phyloP scores from a whole-genome alignment of 2,888 invertebrate species.

The Xylota sylvarum region DNA sequence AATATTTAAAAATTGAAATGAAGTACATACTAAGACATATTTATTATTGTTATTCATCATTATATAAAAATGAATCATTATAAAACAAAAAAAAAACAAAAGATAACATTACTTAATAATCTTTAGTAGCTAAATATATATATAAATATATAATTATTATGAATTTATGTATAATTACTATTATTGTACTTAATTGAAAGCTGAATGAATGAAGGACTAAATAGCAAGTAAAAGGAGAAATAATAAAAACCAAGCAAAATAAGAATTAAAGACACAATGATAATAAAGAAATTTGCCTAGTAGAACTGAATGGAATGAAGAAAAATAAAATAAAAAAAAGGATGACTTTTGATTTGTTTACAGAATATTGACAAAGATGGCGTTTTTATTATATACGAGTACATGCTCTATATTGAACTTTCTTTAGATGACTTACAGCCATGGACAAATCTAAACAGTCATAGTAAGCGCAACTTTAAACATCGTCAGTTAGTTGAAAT shows the following conservation, averaged over 20 bases:
- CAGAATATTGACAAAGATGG: constrained; percentile 27
- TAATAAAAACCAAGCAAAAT: constrained; percentile 47
- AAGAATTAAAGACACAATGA: constrained; percentile 63
- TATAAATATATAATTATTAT: constrained; percentile 52
- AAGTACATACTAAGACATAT: constrained; percentile 54
- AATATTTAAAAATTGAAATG: constrained; percentile 1
- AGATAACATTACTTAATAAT: constrained; percentile 61
- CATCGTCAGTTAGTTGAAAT: too few relatives aligned
- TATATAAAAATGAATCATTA: constrained; percentile 54
- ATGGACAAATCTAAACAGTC: too few relatives aligned
- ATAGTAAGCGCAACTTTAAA: too few relatives aligned
- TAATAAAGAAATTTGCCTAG: constrained; percentile 54
- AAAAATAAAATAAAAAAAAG: constrained; percentile 42
- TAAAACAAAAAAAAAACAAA: constrained; percentile 49
- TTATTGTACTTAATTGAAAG: constrained; percentile 56
- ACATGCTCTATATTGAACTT: too few relatives aligned
- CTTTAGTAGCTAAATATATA: constrained; percentile 75
- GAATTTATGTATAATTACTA: constrained; percentile 66
- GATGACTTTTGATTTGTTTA: constrained; percentile 70
- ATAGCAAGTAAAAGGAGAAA: constrained; percentile 51
- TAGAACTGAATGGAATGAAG: constrained; percentile 44
- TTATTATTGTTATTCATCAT: constrained; percentile 70
- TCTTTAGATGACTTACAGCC: too few relatives aligned
- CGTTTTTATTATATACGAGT: constrained; percentile 8
- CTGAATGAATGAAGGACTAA: constrained; percentile 66